These are phyloP conservation scores for Podarcis lilfordi DNA, from an alignment of 2,797 vertebrate species.

Conservation along the genomic window DNA sequence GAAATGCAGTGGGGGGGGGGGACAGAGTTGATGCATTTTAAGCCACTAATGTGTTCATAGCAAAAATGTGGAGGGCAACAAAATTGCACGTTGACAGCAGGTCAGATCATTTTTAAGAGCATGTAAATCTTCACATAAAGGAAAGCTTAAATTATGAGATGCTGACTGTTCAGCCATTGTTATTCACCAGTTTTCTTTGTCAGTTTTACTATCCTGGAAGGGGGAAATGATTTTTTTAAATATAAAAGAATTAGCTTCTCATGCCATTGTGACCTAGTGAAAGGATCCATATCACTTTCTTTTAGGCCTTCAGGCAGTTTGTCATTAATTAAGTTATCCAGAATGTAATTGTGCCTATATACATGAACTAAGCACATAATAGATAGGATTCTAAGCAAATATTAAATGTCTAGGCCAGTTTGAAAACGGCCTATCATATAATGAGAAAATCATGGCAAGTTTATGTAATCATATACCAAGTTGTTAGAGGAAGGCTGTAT, in stretches of 20 bases:
- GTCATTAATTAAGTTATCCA: neutral
- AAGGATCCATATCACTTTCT: neutral
- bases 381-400: neutral
- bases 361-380: neutral
- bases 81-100: neutral
- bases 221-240: conserved; percentile 17
- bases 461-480: neutral
- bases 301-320: fast-evolving
- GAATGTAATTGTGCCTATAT: fast-evolving
- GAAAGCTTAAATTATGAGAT: neutral
- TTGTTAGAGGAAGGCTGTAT: neutral
- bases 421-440: neutral
- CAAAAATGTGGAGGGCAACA: neutral
- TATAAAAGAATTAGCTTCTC: neutral
- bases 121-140: neutral
- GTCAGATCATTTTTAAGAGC: neutral
- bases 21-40: too few relatives aligned
- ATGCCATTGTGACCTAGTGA: neutral
- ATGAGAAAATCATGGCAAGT: conserved; percentile 4
- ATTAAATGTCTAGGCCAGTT: neutral
- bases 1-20: too few relatives aligned
- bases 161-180: neutral
- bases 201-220: neutral
- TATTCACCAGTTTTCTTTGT: neutral
- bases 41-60: too few relatives aligned